Conservation (phyloP, 1,140 invertebrate genomes). For the Eciton burchellii region DNA sequence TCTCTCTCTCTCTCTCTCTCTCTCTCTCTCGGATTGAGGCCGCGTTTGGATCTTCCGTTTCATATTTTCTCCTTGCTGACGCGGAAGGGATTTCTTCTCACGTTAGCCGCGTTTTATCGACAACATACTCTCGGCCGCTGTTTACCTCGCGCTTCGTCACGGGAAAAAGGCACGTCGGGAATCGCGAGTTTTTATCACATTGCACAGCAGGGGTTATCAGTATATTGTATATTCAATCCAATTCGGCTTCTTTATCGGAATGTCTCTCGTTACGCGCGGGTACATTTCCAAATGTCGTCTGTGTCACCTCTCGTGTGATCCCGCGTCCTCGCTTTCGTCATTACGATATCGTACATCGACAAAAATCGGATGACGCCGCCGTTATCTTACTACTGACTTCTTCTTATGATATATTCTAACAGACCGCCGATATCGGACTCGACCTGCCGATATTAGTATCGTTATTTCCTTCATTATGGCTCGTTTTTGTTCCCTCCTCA, state of each 20-base stretch:
- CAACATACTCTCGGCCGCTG: neutral
- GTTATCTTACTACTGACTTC: neutral
- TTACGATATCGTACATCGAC: neutral
- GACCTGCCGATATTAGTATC: conserved; percentile 18
- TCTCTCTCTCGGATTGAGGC: neutral
- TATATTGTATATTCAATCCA: neutral
- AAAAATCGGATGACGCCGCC: neutral
- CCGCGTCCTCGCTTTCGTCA: neutral
- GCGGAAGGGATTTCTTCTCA: conserved; percentile 22
- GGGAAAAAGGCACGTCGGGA: conserved; percentile 15
- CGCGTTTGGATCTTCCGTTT: conserved; percentile 8
- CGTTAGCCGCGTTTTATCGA: conserved; percentile 14
- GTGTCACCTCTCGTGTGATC: no score
- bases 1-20: conserved; percentile 1
- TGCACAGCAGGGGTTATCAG: conserved; percentile 22
- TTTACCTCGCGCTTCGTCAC: conserved; percentile 22
- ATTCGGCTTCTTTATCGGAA: neutral
- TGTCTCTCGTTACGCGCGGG: neutral
- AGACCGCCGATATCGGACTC: neutral
- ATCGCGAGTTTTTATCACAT: conserved; percentile 27
- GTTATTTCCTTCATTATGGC: conserved; percentile 2
- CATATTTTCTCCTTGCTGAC: conserved; percentile 15
- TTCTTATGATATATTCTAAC: neutral
- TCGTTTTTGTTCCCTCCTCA: neutral
- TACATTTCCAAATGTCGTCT: conserved; percentile 7